Conservation (phyloP, 2,797 vertebrate genomes). For the Mustela erminea region DNA sequence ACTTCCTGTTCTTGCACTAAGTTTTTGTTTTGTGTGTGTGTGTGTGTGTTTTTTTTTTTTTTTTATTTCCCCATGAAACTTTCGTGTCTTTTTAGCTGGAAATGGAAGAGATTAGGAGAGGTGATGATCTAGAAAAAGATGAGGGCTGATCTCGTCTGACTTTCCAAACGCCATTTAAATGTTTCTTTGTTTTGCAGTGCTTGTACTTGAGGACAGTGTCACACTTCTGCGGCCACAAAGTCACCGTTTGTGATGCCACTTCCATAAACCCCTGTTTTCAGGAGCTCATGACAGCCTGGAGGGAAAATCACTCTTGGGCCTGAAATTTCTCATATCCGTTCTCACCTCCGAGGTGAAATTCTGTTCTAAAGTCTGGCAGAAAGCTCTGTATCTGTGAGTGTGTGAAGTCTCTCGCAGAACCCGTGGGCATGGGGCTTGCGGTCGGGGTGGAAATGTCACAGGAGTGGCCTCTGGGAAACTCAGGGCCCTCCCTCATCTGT, state of each 20-base stretch:
- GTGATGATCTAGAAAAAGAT: conserved; percentile 52
- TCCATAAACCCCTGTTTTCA: conserved; percentile 80
- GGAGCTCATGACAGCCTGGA: conserved; percentile 68
- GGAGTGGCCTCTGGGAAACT: not conserved
- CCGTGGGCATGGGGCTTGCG: not conserved
- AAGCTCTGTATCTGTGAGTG: not conserved
- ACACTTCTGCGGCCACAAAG: conserved; percentile 55
- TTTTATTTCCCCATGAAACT: not conserved
- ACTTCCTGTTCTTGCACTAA: conserved; percentile 52
- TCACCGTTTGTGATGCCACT: conserved; percentile 75
- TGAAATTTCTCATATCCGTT: conserved; percentile 77
- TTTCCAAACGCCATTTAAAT: conserved; percentile 68
- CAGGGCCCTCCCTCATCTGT: not conserved
- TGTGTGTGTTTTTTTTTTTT: not conserved
- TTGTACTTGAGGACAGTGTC: conserved; percentile 67
- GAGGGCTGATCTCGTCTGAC: not conserved
- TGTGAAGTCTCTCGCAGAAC: not conserved
- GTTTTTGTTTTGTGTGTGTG: not conserved
- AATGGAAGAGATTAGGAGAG: not conserved
- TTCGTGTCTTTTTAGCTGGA: conserved; percentile 28
- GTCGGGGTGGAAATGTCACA: not conserved
- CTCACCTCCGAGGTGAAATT: conserved; percentile 75
- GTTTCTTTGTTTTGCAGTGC: conserved; percentile 43
- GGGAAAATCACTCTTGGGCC: conserved; percentile 64
- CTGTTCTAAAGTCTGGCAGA: conserved; percentile 71